Conservation (phyloP, 2,113 vertebrate species). For the Edolisoma coerulescens region DNA sequence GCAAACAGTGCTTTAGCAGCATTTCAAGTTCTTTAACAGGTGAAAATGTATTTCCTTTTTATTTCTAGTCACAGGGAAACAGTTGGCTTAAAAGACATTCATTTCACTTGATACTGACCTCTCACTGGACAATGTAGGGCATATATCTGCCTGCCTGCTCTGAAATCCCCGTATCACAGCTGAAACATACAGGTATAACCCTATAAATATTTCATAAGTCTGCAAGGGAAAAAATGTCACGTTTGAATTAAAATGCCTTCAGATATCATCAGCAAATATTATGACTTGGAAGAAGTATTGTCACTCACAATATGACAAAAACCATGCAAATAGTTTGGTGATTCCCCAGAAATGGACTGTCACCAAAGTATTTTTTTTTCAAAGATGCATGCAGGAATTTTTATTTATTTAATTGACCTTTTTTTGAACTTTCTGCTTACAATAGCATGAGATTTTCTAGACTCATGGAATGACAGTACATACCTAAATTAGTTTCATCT, state of each 20-base stretch:
- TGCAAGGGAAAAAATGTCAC: neutral
- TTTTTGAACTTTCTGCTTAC: neutral
- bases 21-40: neutral
- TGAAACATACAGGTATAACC: neutral
- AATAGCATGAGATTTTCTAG: neutral
- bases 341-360: neutral
- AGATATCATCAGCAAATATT: neutral
- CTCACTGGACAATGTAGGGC: neutral
- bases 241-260: neutral
- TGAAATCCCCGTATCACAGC: neutral
- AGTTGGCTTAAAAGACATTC: neutral
- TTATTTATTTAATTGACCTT: no score
- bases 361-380: neutral
- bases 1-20: neutral
- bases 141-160: neutral
- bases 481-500: neutral
- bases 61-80: neutral
- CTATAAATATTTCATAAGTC: slow-evolving; percentile 16
- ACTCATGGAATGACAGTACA: neutral
- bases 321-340: neutral
- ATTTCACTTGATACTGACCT: neutral
- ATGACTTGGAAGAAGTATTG: neutral
- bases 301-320: neutral
- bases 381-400: neutral
- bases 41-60: neutral